phyloP scores from a whole-genome alignment of 2,888 invertebrate genomes.

The Troides oblongomaculatus region DNA sequence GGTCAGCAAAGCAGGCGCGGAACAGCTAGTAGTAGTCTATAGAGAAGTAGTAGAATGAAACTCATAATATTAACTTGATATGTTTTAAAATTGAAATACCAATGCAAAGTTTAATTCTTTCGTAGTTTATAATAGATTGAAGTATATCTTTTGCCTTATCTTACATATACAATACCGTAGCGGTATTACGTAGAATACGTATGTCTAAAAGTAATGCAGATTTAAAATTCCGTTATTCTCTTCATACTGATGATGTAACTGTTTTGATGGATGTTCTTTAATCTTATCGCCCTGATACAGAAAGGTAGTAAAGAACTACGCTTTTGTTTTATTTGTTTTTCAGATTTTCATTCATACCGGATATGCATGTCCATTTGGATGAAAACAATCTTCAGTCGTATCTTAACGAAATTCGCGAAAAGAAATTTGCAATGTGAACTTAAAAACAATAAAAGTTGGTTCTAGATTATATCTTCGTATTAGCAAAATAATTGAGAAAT shows the following conservation, averaged over 20 bases:
- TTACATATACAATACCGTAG: not conserved
- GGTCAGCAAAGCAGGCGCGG: no score
- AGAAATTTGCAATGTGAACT: no score
- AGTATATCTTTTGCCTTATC: not conserved
- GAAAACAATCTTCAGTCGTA: no score
- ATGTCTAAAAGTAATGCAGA: not conserved
- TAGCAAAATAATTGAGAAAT: no score
- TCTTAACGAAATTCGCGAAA: no score
- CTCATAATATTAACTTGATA: no score
- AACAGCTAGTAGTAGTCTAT: no score
- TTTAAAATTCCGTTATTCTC: not conserved
- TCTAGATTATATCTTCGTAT: no score
- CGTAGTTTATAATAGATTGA: not conserved
- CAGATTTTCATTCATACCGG: not conserved
- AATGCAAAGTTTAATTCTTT: not conserved
- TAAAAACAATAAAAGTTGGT: no score
- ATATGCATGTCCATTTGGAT: not conserved
- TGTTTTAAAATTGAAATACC: no score
- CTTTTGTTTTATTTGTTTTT: not conserved
- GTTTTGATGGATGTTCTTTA: not conserved
- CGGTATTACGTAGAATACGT: not conserved
- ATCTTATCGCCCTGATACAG: not conserved
- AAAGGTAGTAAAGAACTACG: not conserved
- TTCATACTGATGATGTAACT: not conserved
- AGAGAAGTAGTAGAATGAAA: no score